Evolutionary conservation across 2,888 invertebrate species (phyloP), one percentile per base, ranked within the genome.

Genomic region (Papilio protenor): DNA sequence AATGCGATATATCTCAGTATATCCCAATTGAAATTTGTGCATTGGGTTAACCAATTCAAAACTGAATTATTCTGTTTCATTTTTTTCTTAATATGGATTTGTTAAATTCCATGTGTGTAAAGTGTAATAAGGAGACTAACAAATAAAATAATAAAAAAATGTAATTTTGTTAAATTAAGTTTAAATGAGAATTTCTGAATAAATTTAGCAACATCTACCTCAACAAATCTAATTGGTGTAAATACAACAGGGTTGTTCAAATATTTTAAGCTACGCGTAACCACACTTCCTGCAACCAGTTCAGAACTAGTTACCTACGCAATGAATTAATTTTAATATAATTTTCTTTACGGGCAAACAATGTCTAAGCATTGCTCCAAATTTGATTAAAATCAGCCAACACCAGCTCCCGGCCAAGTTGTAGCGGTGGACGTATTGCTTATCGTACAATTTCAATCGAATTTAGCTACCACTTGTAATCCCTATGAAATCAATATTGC

Each of bases 401-500:
- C 27, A 49, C 73, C 73, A 66, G 73, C 73, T 64, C 33, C 73
- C 21, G 23, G 21, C 55, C 23, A 57, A 57, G 73, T 64, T 66
- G 66, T 57, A 47, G 64, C 40, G 1, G 71, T 27, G 75, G 11
- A 73, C 76, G 40, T 27, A 59, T 57, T 73, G 47, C 57, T 73
- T 73, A 77, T 77, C 77, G 14, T 40, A 6, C 33, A 59, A 59
- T 74, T 74, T 66, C 69, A 77, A 77, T 77, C 77, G 71, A 66
- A 73, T 77, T 73, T 69, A 55, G 64, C 57, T 59, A 47, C 66
- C 55, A 57, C 73, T 74, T 69, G 49, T 57, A 66, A 59, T 74
- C 73, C 33, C 73, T 77, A 69, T 69, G 47, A 66, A 77, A 73
- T 77, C 73, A 73, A 73, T 74, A 69, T 49, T 77, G n/a, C 49